Evolutionary conservation across 2,888 invertebrate genomes (phyloP).

Genomic region (Cantharis lateralis): DNA sequence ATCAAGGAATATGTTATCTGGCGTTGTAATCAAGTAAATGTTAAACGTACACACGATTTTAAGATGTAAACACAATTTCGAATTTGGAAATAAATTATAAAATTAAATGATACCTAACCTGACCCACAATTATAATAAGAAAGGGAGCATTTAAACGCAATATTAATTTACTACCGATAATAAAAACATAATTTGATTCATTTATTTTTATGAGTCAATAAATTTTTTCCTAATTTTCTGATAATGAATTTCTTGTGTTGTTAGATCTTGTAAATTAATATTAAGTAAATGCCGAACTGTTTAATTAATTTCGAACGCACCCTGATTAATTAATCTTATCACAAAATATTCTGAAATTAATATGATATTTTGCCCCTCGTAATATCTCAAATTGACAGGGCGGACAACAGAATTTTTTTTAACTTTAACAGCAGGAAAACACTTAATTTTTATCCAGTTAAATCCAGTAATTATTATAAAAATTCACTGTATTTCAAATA

Average conservation of each 20-base stretch:
- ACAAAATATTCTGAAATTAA: too few relatives aligned
- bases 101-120: background rate
- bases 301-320: background rate
- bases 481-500: too few relatives aligned
- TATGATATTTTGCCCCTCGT: too few relatives aligned
- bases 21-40: background rate
- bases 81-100: background rate
- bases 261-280: background rate
- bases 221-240: background rate
- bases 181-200: background rate
- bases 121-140: background rate
- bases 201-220: background rate
- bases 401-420: too few relatives aligned
- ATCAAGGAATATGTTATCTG: background rate
- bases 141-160: background rate
- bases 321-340: too few relatives aligned
- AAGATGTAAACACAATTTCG: background rate
- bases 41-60: background rate
- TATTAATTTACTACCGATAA: background rate
- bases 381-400: too few relatives aligned
- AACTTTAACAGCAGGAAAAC: too few relatives aligned
- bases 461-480: too few relatives aligned
- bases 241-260: background rate
- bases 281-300: background rate
- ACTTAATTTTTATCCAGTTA: too few relatives aligned